Conservation (phyloP, 2,797 vertebrate genomes). For the Centroberyx gerrardi region DNA sequence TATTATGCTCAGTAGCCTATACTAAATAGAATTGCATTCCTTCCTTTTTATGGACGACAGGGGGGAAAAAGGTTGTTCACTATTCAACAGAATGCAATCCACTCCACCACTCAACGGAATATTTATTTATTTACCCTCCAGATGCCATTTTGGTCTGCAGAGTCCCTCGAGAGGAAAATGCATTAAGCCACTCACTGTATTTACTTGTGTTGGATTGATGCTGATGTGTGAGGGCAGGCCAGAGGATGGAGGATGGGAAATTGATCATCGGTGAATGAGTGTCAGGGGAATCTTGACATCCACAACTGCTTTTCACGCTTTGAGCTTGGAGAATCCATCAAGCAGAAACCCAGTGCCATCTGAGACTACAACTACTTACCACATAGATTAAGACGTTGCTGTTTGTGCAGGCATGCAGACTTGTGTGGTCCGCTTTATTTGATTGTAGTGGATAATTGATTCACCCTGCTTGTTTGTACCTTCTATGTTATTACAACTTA, state of each 20-base stretch:
- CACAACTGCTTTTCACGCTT: conserved; percentile 79
- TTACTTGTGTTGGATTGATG: conserved; percentile 81
- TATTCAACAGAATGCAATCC: conserved; percentile 58
- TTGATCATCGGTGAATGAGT: conserved; percentile 83
- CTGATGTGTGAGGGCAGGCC: conserved; percentile 78
- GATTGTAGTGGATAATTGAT: conserved; percentile 60
- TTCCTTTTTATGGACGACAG: conserved; percentile 48
- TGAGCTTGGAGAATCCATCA: conserved; percentile 75
- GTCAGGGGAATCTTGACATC: conserved; percentile 80
- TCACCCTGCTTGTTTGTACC: conserved; percentile 28
- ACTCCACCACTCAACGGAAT: conserved; percentile 55
- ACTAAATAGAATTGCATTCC: conserved; percentile 34
- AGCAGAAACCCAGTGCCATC: conserved; percentile 52
- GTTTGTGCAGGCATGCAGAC: conserved; percentile 27
- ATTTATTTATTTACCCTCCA: conserved; percentile 68
- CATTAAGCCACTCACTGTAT: conserved; percentile 84
- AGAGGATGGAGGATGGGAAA: conserved; percentile 77
- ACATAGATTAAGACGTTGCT: conserved; percentile 62
- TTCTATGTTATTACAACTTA: conserved; percentile 8
- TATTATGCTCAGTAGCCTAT: conserved; percentile 19
- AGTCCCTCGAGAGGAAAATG: conserved; percentile 77
- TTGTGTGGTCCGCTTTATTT: conserved; percentile 39
- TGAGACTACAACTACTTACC: conserved; percentile 70
- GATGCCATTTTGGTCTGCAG: conserved; percentile 66
- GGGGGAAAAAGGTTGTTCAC: conserved; percentile 40